A percentile compares a stretch with the other conserved stretches of the same genome.
Conservation (phyloP, 1,140 invertebrate genomes). For the Heliconius eleuchia region DNA sequence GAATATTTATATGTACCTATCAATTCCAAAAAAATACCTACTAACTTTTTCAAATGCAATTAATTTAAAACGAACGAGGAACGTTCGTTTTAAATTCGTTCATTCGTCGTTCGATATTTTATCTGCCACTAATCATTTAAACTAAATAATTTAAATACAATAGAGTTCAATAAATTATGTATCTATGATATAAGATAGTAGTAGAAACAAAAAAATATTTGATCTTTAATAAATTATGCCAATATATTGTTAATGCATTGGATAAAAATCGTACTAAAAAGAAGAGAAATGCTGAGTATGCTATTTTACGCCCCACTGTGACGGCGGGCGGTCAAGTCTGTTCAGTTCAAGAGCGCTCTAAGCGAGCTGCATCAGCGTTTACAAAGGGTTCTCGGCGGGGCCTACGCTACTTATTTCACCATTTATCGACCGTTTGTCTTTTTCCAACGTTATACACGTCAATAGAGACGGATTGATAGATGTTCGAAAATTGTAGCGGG, state of each 20-base stretch:
- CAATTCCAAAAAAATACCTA: too few species aligned
- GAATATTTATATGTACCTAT: not conserved
- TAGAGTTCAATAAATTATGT: not conserved
- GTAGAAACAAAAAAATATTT: not conserved
- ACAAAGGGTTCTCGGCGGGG: conserved; percentile 57
- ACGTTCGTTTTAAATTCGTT: too few species aligned
- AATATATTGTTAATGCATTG: not conserved
- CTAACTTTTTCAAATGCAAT: too few species aligned
- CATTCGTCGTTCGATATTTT: not conserved
- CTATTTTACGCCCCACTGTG: conserved; percentile 53
- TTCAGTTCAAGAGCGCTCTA: conserved; percentile 53
- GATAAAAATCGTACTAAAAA: conserved; percentile 24
- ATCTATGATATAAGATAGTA: not conserved
- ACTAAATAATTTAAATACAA: conserved; percentile 4
- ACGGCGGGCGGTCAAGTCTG: conserved; percentile 71
- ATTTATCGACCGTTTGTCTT: conserved; percentile 58
- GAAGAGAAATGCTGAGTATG: conserved; percentile 52
- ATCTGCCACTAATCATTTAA: not conserved
- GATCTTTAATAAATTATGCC: not conserved
- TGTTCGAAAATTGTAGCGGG: conserved; percentile 49
- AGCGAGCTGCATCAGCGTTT: conserved; percentile 60
- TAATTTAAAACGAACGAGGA: too few species aligned
- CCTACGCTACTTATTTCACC: conserved; percentile 53
- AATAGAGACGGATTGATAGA: conserved; percentile 63
- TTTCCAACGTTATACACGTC: conserved; percentile 57